Base-by-base conservation (phyloP, 1,140 invertebrate genomes). In the Drosophila eugracilis region DNA sequence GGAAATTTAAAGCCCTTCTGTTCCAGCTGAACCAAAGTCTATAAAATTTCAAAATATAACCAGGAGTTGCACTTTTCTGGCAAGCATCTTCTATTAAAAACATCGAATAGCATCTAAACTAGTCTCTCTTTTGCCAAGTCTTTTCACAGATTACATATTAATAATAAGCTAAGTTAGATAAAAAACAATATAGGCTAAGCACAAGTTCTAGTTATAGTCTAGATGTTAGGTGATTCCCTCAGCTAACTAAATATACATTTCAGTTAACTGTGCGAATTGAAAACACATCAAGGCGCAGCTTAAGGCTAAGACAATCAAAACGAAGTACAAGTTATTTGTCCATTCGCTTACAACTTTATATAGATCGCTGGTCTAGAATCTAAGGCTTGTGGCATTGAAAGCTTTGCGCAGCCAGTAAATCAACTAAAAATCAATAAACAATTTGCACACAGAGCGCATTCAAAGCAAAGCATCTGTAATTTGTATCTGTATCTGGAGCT, bases 391-490 rank as follows among this genome's bases (percentile, higher is more conserved):
- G 73, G 45, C 52, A 53, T 69, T 52, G 41, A 67, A 78, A 73
- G 75, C 75, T 39, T 75, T 47, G 71, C 57, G 73, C 77, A 81
- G 70, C 67, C 72, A 72, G 58, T 55, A 74, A 81, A 73, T 62
- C 17, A 69, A 73, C 39, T 62, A 58, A 67, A 66, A 75, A 57
- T 60, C 52, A 53, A 72, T 57, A 49, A 53, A 58, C 50, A n/a
- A 66, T 41, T 50, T 34, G 45, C 54, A 73, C 39, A 60, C 32
- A 39, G 32, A 72, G 75, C 78, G 78, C 78, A 84, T 78, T 78
- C 79, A 83, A 83, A 83, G 75, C 78, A 84, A 83, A 84, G 79
- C 62, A 48, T 65, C 22, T 47, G 41, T 15, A 19, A n/a, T 26
- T 17, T 50, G 41, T 28, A 47, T 53, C 21, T 44, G 59, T 63